Base-by-base conservation (phyloP, 2,888 invertebrate genomes). In the Calameuta filiformis region DNA sequence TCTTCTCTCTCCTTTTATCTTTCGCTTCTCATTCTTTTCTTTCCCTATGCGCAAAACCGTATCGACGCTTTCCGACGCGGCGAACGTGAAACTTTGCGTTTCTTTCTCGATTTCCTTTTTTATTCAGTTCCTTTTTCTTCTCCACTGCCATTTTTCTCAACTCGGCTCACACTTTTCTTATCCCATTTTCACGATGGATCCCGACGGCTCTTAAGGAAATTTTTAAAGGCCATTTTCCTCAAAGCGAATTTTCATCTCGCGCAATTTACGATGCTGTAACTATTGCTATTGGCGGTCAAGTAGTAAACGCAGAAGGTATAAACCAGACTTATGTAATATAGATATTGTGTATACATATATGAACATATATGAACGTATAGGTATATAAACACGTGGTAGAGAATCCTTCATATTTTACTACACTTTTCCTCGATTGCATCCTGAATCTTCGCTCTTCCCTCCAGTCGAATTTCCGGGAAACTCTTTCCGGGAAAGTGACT, bases 401-500 rank as follows among this genome's bases (percentile, higher is more conserved):
- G 23, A 56, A 56, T 56, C 15, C 56, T 56, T 23, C 2, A 6
- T 56, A 56, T 23, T 23, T 56, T 56, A 56, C 56, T 56, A 56
- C 56, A 56, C 56, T 56, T 56, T 56, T 56, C 23, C 56, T 23
- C 56, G 9, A 56, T 56, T 56, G 56, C 23, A 56, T 56, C 56
- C 56, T 6, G 56, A 56, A 56, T 56, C 23, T 56, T 56, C 23
- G 23, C 56, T 56, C 23, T 23, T 23, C 56, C 1, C 56, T 23
- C 23, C 23, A 23, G 56, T 23, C 56, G 56, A 56, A 23, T 56
- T 56, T 56, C 56, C 56, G 56, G 56, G 56, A 56, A 56, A 56
- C 9, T 56, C 56, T 56, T 56, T 56, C 56, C 74, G 74, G 73
- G 56, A 71, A 73, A 77, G 73, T 68, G 79, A 71, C 77, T 74